Base-by-base conservation (phyloP, 2,113 vertebrate genomes). In the Oenanthe oenanthe region DNA sequence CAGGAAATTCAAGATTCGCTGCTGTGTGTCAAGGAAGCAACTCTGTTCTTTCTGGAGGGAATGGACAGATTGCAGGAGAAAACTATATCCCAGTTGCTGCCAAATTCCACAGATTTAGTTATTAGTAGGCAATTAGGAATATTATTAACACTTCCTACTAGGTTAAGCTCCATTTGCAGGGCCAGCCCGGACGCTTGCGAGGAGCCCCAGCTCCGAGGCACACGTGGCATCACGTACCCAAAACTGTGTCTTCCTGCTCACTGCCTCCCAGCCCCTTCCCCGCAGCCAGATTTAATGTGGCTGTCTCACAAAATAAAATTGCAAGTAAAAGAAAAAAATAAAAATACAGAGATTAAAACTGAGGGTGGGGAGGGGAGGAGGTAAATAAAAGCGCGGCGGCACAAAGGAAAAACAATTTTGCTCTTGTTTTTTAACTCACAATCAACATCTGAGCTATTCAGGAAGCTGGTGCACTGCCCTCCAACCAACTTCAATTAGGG, bases 121-220 rank as follows among this genome's bases (percentile, higher is more conserved):
- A 96, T 95, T 96, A 95, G 93, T 38, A 93, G 91, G 85, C 87
- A 97, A 96, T 96, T 95, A 96, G 86, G 92, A 95, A 66, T 62
- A 84, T 95, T 95, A 94, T 94, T 92, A 95, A 89, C 92, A 77
- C 76, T 94, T 89, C 92, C 95, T 88, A 94, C 88, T 65, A 95
- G 4, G 53, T 54, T 79, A 45, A 83, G 78, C 93, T 92, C 73
- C 48, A 28, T 81, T 91, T 77, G 73, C 89, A 77, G 57, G 7
- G 18, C 81, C 93, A 95, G 90, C 72, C 87, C 22, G 79, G 85
- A 45, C 22, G 17, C 7, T 88, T 88, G 78, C 0, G 5, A 68
- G 1, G 83, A 87, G 89, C 36, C 40, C 32, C 24, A 10, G 81
- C 68, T 80, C 78, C 8, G 22, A 24, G 7, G 24, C 2, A 24